phyloP scores from a whole-genome alignment of 2,113 vertebrate genomes.

The Anolis carolinensis region DNA sequence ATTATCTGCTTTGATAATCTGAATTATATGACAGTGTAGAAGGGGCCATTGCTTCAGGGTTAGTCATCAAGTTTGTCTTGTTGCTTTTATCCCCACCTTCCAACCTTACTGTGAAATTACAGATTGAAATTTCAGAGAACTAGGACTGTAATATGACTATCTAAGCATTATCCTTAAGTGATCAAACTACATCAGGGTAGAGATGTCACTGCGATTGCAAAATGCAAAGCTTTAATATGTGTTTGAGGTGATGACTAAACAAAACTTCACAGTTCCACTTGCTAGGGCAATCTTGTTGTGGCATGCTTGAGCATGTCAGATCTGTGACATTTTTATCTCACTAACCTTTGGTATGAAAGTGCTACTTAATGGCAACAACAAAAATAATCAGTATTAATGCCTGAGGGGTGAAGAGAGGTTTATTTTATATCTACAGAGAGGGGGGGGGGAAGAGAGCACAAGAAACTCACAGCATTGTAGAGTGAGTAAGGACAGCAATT shows the following conservation, averaged over 20 bases:
- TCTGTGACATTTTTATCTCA: not conserved
- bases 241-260: not conserved
- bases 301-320: not conserved
- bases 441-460: not conserved
- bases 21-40: too few relatives aligned
- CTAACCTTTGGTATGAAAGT: not conserved
- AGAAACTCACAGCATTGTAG: not conserved
- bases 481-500: not conserved
- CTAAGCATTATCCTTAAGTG: conserved; percentile 7
- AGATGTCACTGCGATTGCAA: conserved; percentile 24
- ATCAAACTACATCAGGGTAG: not conserved
- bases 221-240: not conserved
- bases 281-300: not conserved
- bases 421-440: too few relatives aligned
- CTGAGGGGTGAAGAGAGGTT: too few relatives aligned
- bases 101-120: not conserved
- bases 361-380: not conserved
- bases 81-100: not conserved
- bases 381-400: conserved; percentile 8
- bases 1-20: too few relatives aligned
- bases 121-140: conserved; percentile 11
- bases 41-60: too few relatives aligned
- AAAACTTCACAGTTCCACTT: not conserved
- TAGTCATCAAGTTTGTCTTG: not conserved
- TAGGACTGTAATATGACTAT: not conserved